Base-by-base conservation (phyloP, 2,888 invertebrate species). In the Psylliodes chrysocephalus region DNA sequence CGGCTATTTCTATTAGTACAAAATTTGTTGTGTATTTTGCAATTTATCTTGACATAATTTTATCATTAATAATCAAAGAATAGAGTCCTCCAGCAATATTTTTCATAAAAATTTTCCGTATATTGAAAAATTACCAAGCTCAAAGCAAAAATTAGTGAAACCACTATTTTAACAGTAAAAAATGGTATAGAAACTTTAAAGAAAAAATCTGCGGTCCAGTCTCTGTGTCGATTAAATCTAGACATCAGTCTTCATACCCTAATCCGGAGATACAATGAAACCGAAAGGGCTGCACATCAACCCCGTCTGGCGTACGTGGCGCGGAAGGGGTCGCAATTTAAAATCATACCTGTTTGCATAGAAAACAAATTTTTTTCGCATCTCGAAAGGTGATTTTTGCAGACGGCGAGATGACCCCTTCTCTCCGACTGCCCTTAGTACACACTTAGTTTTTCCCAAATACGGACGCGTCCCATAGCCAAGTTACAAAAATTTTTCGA, bases 311-410 rank as follows among this genome's bases (percentile, higher is more conserved):
- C 53, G 60, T n/a, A n/a, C n/a, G n/a, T n/a, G n/a, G n/a, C n/a
- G n/a, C n/a, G n/a, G n/a, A 71, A 72, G 70, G 75, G 76, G 75
- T 70, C 71, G 70, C 71, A 68, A 71, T 68, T 72, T 73, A 71
- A 72, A 71, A 73, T 68, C 69, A 73, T 80, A 81, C 81, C 80
- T 80, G 81, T 80, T 81, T 74, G 77, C 71, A 80, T 77, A 70
- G 70, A 71, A 69, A n/a, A 57, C 46, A 56, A n/a, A 65, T 63
- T 72, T 79, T 79, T 79, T 75, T 71, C n/a, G n/a, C n/a, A n/a
- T n/a, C 76, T 73, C 74, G 71, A 73, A 72, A 71, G 67, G 68
- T 68, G 63, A 78, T 78, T 80, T 81, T 81, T 79, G 77, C 79
- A 80, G 79, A 79, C 79, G 57, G 63, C n/a, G 62, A 72, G 67